These are phyloP conservation scores for Telenomus remus DNA, from an alignment of 1,140 invertebrate species.

Conservation along the genomic window DNA sequence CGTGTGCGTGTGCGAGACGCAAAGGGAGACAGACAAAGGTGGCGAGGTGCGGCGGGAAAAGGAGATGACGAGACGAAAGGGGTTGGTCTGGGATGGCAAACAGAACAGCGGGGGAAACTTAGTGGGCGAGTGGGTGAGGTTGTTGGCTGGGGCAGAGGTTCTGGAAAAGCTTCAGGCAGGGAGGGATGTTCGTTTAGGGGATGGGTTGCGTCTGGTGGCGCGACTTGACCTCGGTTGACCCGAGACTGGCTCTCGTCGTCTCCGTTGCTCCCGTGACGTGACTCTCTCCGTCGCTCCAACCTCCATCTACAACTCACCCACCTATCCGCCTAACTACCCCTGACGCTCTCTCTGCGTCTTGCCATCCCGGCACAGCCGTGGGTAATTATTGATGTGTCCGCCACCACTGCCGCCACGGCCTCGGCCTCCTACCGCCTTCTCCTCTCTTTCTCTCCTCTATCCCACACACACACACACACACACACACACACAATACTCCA, in stretches of 20 bases:
- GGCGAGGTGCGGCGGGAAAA: constrained; percentile 20
- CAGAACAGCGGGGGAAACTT: constrained; percentile 26
- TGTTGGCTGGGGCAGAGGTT: constrained; percentile 46
- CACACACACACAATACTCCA: constrained; percentile 35
- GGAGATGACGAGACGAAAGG: constrained; percentile 31
- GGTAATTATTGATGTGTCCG: constrained; percentile 76
- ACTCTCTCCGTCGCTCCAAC: constrained; percentile 40
- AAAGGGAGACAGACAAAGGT: constrained; percentile 23
- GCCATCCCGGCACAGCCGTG: constrained; percentile 67
- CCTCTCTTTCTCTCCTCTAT: constrained; percentile 35
- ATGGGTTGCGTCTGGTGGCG: constrained; percentile 69
- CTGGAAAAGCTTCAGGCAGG: constrained; percentile 38
- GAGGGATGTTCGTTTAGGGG: constrained; percentile 66
- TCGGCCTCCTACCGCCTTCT: constrained; percentile 40
- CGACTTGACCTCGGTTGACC: constrained; percentile 69
- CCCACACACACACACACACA: constrained; percentile 46
- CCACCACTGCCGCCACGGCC: constrained; percentile 60
- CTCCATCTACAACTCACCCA: constrained; percentile 47
- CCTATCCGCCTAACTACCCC: constrained; percentile 51
- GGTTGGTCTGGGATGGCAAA: constrained; percentile 12
- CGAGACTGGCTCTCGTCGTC: constrained; percentile 54
- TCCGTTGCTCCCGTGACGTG: constrained; percentile 51
- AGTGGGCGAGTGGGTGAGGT: constrained; percentile 47
- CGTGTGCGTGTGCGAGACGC: constrained; percentile 35
- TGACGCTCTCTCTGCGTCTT: constrained; percentile 66